phyloP scores from a whole-genome alignment of 2,888 invertebrate species.

The Dioctria rufipes region DNA sequence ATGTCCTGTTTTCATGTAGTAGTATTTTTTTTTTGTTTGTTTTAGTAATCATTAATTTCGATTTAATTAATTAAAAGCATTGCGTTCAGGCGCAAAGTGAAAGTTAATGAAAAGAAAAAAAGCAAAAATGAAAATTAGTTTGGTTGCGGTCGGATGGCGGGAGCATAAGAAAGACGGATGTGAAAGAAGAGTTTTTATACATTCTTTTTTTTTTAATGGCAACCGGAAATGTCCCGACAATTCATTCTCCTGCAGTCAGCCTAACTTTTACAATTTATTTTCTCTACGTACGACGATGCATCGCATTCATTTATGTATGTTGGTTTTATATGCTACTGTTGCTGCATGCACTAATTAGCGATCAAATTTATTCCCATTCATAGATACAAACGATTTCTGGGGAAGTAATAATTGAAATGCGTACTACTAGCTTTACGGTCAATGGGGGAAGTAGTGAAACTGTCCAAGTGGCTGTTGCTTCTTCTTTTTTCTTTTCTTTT shows the following conservation, averaged over 20 bases:
- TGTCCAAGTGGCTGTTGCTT: too few relatives aligned
- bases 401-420: background rate
- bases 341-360: constrained; percentile 13
- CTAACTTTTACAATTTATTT: background rate
- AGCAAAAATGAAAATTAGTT: constrained; percentile 10
- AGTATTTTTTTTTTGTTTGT: background rate
- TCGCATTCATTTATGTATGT: too few relatives aligned
- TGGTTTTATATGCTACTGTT: too few relatives aligned
- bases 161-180: constrained; percentile 9
- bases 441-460: too few relatives aligned
- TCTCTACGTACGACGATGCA: too few relatives aligned
- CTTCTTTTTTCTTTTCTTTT: too few relatives aligned
- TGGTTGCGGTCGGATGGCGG: background rate
- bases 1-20: constrained; percentile 75
- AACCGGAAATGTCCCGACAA: constrained; percentile 31
- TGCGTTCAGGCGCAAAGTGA: background rate
- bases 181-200: constrained; percentile 15
- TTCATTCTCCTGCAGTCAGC: background rate
- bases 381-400: constrained; percentile 1
- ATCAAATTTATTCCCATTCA: constrained; percentile 7
- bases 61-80: constrained; percentile 43
- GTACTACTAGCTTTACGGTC: too few relatives aligned
- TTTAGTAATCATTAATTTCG: constrained; percentile 33
- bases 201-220: constrained; percentile 39
- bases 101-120: constrained; percentile 23